Conservation (phyloP, 2,113 vertebrate species). For the Pelecanus crispus region DNA sequence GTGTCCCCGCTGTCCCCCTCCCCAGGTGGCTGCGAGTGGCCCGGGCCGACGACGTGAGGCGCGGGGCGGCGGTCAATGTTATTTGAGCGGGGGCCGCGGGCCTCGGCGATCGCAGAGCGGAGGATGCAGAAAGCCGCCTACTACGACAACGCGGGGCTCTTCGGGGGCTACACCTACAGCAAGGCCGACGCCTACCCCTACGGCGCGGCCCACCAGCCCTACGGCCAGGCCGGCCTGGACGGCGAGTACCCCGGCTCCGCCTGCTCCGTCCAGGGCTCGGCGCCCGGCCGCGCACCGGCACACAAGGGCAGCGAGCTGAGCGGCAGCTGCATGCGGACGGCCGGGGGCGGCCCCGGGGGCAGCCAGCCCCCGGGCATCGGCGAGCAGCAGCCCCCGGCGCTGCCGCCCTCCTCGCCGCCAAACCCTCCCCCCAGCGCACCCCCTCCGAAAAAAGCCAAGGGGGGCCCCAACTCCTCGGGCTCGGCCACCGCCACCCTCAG, state of each 20-base stretch:
- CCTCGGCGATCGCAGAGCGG: constrained; percentile 80
- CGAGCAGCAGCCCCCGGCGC: constrained; percentile 83
- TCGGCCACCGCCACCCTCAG: constrained; percentile 84
- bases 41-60: constrained; percentile 80
- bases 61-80: constrained; percentile 82
- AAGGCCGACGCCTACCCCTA: constrained; percentile 93
- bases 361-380: constrained; percentile 79
- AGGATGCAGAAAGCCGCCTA: constrained; percentile 98
- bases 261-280: constrained; percentile 90
- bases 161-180: constrained; percentile 92
- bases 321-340: constrained; percentile 92
- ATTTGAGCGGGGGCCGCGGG: constrained; percentile 85
- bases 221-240: constrained; percentile 83
- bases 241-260: constrained; percentile 89
- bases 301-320: constrained; percentile 89
- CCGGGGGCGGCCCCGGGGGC: constrained; percentile 77
- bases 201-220: constrained; percentile 85
- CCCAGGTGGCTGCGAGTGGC: constrained; percentile 73
- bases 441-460: constrained; percentile 88
- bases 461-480: constrained; percentile 76
- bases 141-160: constrained; percentile 96
- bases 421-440: constrained; percentile 82
- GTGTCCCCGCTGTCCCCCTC: constrained; percentile 35
- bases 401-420: constrained; percentile 89
- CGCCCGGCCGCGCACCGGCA: constrained; percentile 76